Evolutionary conservation across 2,888 invertebrate species (phyloP), one percentile per base, ranked within the genome.

Genomic region (Halictus ligatus): DNA sequence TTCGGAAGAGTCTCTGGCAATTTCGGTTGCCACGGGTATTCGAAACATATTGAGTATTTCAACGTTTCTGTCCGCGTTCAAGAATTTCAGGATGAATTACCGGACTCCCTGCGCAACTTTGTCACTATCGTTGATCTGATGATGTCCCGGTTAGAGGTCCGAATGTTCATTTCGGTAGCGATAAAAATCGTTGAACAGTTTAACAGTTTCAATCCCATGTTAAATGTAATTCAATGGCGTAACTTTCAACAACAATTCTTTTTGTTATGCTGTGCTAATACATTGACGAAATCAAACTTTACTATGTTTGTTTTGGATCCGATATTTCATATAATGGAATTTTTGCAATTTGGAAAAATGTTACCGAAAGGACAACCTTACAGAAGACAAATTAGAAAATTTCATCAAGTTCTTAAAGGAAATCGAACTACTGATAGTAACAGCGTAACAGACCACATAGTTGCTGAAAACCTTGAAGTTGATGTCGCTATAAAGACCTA

Each of bases 21-120:
- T 88, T 88, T 89, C 84, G 86, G 81, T 88, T 80, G 83, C 87
- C 85, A 85, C 80, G 84, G 67, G 81, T 85, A 91, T 91, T 89
- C 85, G 88, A 85, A 91, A 90, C 80, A 84, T 85, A 91, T 90
- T 60, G 88, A 88, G 81, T 86, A 88, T 75, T 76, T 80, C 81
- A 80, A 64, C 83, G 74, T 82, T 80, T 76, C 78, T 64, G 69
- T 60, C 73, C 64, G 77, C 35, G 83, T 80, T 77, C 73, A 73
- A 81, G 80, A 83, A 80, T 81, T 81, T 74, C 29, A 15, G 50
- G 75, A 67, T 64, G 78, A 73, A 83, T 88, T 80, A 71, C 21
- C 46, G 74, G 43, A 50, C 43, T 21, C 21, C 5, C 43, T 43
- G 5, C 13, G 46, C 18, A 48, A 15, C 43, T 18, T 75, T 48